Base-by-base conservation (phyloP, 2,797 vertebrate species). In the Xenopus petersii region DNA sequence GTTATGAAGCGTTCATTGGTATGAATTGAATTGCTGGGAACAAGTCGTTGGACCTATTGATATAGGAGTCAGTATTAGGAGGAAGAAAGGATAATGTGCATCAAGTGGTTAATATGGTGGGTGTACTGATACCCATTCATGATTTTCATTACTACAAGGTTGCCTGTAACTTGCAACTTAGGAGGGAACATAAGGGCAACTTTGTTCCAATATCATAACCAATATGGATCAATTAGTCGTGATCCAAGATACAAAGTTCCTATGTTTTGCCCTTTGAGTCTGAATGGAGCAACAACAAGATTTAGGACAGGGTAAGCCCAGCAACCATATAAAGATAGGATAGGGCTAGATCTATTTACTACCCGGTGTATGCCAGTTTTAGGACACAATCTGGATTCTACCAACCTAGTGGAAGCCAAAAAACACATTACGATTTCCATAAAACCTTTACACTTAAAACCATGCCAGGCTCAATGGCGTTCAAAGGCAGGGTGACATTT, bases 381-480 rank as follows among this genome's bases (percentile, higher is more conserved):
- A 60, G 4, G 13, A 60, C 58, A 60, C 13, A 16, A 16, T 16
- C 16, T 17, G 15, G 15, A 56, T 16, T 30, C 4, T 30, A 12
- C 15, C 6, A 56, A 17, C 55, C 16, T 51, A 60, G 17, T 17
- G 12, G 58, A 60, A 60, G 58, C 9, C n/a, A 17, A 56, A 17
- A 21, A 56, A 56, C 9, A 56, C 55, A 8, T 2, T 16, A n/a
- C 4, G 0, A 56, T 56, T 13, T 56, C 36, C 9, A 10, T 56
- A 13, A 15, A 17, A 56, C 55, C 16, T 56, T 56, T 16, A 56
- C 55, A 60, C 16, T 54, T 67, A n/a, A 67, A 67, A 55, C 24
- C 51, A 30, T 55, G 49, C 51, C 49, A 36, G 26, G 49, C 66
- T 33, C 49, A 33, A 67, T 33, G 51, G 51, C 13, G 49, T 67